phyloP scores from a whole-genome alignment of 2,113 vertebrate genomes.

The Gymnocephalus cernua region DNA sequence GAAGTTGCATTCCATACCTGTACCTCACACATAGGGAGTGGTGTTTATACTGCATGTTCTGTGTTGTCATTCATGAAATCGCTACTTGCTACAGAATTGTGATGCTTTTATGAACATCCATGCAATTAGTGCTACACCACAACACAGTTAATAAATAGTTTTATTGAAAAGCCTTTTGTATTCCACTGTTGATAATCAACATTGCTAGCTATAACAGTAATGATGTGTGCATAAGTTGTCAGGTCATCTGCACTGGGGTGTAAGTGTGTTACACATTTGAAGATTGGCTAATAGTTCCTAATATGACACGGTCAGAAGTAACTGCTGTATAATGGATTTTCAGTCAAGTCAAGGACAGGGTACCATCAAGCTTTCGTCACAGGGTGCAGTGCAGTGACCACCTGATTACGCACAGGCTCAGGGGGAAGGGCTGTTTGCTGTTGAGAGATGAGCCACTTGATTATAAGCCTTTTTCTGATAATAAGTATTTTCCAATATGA shows the following conservation, averaged over 20 bases:
- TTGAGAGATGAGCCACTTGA: background rate
- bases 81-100: background rate
- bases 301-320: background rate
- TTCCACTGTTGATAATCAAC: background rate
- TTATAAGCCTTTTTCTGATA: background rate
- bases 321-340: constrained; percentile 30
- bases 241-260: background rate
- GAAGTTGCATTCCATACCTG: constrained; percentile 11
- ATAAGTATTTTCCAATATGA: background rate
- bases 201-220: no score
- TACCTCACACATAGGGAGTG: background rate
- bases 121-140: background rate
- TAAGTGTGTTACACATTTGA: background rate
- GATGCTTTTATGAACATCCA: background rate
- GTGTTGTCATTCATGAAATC: background rate
- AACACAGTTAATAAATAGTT: background rate
- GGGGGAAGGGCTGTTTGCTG: background rate
- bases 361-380: constrained; percentile 22
- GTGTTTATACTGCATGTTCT: background rate
- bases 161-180: background rate
- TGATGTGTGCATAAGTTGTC: background rate
- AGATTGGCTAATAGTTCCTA: background rate
- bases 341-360: constrained; percentile 65
- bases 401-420: constrained; percentile 15
- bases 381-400: constrained; percentile 40